These are phyloP conservation scores for Dicrurus megarhynchus DNA, from an alignment of 2,113 vertebrate species.

Conservation along the genomic window DNA sequence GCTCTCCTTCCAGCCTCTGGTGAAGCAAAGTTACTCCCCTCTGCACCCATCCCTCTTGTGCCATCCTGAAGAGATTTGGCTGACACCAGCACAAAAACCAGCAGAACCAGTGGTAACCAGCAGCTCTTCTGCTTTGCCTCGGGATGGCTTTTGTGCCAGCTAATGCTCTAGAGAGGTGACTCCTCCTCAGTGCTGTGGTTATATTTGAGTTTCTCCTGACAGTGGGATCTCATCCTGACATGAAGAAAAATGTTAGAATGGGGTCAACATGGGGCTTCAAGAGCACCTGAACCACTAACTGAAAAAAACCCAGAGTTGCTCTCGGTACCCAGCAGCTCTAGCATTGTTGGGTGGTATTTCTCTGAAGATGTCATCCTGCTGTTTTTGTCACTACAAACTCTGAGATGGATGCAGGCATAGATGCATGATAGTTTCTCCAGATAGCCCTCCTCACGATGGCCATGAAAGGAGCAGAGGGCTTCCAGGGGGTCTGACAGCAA, in stretches of 20 bases:
- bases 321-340: neutral
- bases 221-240: neutral
- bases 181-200: neutral
- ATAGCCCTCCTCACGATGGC: fast-evolving
- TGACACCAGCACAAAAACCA: neutral
- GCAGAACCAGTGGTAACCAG: neutral
- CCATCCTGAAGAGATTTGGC: neutral
- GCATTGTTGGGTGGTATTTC: neutral
- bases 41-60: neutral
- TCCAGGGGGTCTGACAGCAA: neutral
- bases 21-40: neutral
- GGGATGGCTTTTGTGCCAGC: neutral
- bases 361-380: neutral
- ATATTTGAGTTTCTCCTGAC: neutral
- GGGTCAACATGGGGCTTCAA: neutral
- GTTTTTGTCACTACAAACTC: neutral
- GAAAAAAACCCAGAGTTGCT: neutral
- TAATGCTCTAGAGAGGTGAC: neutral
- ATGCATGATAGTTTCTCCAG: neutral
- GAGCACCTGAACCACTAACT: neutral
- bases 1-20: neutral
- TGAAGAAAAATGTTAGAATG: neutral
- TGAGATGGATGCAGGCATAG: neutral
- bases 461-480: neutral
- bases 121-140: neutral